Evolutionary conservation across 2,888 invertebrate species (phyloP), one percentile per base, ranked within the genome.

Genomic region (Aphodius granarius): DNA sequence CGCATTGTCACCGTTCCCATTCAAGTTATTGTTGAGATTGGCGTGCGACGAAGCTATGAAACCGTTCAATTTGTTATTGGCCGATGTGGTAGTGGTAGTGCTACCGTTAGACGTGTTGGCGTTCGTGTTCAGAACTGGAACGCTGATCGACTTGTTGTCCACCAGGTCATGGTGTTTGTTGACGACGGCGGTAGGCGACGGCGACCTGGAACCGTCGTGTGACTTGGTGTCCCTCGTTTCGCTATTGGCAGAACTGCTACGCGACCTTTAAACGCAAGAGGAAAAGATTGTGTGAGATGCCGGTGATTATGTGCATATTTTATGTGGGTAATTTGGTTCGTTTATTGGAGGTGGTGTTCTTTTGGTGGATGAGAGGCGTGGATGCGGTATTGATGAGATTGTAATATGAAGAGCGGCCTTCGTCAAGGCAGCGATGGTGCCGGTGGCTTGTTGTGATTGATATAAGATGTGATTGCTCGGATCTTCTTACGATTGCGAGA

Each of bases 221-320:
- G 83, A 84, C 85, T 81, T 80, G 20, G 91, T 83, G 80, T 91
- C 91, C 71, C 91, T 90, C 15, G 91, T 91, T 77, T 92, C 92
- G 75, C 89, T 89, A 79, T 89, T 89, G n/a, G 92, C 92, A 19
- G 92, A 92, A 84, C 92, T 92, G 78, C 91, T 92, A 72, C 92
- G 90, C 22, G 92, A 92, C 73, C 68, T 68, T 68, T 22, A 19
- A 68, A 20, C 20, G 22, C 9, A 20, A 68, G 68, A 68, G 20
- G 19, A 21, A 20, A 68, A 20, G 20, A 19, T n/a, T 20, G 68
- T 68, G 20, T 21, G 20, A 43, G 43, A n/a, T n/a, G n/a, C n/a
- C n/a, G n/a, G 65, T 65, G 68, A 68, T 68, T 68, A 68, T 21
- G 68, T 21, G n/a, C n/a, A n/a, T n/a, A n/a, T n/a, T n/a, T n/a